Conservation (phyloP, 2,888 invertebrate genomes). For the Arenicola marina region DNA sequence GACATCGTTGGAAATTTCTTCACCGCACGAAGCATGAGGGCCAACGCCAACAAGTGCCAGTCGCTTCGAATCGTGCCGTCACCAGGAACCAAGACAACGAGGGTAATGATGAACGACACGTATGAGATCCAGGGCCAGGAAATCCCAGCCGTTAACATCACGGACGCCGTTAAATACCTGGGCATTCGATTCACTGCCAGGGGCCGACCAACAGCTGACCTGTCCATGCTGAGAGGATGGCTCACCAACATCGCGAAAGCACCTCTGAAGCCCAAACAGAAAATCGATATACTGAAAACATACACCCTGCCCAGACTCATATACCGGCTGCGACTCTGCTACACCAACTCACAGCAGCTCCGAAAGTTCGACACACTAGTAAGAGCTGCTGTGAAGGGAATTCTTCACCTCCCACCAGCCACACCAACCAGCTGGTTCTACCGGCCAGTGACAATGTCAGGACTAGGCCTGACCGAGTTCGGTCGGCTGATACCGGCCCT, state of each 20-base stretch:
- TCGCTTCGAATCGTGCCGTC: neutral
- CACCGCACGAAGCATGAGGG: neutral
- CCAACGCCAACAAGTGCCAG: neutral
- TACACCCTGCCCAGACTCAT: too few relatives aligned
- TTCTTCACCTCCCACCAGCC: too few relatives aligned
- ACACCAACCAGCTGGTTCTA: too few relatives aligned
- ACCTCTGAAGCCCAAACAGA: neutral
- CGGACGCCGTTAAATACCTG: neutral
- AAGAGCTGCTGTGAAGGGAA: too few relatives aligned
- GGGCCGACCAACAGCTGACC: neutral
- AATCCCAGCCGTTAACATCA: neutral
- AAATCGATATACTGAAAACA: neutral
- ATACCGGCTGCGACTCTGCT: too few relatives aligned
- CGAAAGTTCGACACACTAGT: too few relatives aligned
- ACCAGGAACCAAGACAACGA: neutral
- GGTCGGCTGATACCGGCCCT: too few relatives aligned
- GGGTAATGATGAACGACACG: neutral
- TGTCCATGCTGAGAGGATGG: neutral
- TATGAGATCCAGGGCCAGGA: neutral
- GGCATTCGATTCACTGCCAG: neutral
- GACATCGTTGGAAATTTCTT: neutral
- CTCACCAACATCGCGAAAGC: neutral
- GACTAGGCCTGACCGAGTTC: too few relatives aligned
- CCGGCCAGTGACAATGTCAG: too few relatives aligned
- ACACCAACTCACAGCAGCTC: too few relatives aligned